Conservation (phyloP, 2,797 vertebrate species). For the Enteromius thamalakanensis region DNA sequence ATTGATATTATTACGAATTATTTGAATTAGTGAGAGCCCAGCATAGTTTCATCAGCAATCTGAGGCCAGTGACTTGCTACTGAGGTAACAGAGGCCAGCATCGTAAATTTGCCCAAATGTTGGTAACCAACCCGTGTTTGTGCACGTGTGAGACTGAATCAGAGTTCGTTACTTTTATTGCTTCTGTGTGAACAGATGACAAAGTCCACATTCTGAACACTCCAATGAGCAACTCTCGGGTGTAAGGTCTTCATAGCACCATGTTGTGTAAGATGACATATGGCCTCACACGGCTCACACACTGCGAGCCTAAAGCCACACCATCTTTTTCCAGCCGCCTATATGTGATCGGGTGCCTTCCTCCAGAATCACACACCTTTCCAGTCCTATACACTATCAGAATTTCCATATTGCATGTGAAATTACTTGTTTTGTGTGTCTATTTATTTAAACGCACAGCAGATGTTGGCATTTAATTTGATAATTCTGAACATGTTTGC, state of each 20-base stretch:
- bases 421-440: constrained; percentile 14
- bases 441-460: background rate
- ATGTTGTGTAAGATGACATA: constrained; percentile 53
- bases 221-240: constrained; percentile 33
- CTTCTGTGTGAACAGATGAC: constrained; percentile 39
- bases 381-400: background rate
- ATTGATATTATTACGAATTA: background rate
- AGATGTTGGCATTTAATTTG: background rate
- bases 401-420: constrained; percentile 1
- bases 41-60: background rate
- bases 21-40: background rate
- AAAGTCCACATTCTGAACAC: constrained; percentile 32
- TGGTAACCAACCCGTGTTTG: background rate
- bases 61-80: background rate
- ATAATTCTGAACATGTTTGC: background rate
- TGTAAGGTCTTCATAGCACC: constrained; percentile 36
- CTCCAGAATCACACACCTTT: constrained; percentile 33
- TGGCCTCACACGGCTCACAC: constrained; percentile 27
- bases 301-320: constrained; percentile 36
- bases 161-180: constrained; percentile 26
- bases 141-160: constrained; percentile 15
- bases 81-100: background rate
- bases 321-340: constrained; percentile 32
- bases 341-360: constrained; percentile 36
- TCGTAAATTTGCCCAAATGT: background rate